Evolutionary conservation across 2,797 vertebrate species (phyloP).

Genomic region (Remorina albescens): DNA sequence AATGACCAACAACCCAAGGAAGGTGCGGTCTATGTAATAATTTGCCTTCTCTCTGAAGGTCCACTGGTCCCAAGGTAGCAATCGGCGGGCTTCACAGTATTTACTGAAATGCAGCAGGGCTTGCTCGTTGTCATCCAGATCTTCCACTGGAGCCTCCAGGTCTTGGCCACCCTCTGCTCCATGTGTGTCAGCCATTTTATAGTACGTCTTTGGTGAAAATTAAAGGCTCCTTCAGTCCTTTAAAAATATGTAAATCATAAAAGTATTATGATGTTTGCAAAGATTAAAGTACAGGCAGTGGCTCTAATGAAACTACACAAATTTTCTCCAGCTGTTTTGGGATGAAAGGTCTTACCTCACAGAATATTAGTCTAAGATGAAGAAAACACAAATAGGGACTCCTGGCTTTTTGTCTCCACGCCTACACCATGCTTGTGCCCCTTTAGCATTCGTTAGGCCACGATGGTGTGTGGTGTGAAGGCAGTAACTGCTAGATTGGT

Average conservation of each 20-base stretch:
- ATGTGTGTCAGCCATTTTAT: slow-evolving; percentile 70
- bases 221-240: neutral
- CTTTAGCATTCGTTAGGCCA: slow-evolving; percentile 3
- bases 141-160: slow-evolving; percentile 65
- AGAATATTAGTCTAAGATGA: slow-evolving; percentile 13
- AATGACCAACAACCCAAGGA: slow-evolving; percentile 72
- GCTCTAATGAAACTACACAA: neutral
- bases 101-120: slow-evolving; percentile 69
- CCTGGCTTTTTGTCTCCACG: slow-evolving; percentile 24
- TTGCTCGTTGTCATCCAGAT: slow-evolving; percentile 49
- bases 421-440: slow-evolving; percentile 27
- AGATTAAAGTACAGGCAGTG: neutral
- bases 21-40: slow-evolving; percentile 80
- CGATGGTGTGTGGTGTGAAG: slow-evolving; percentile 7
- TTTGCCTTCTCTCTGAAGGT: slow-evolving; percentile 78
- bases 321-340: slow-evolving; percentile 9
- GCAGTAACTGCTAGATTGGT: slow-evolving; percentile 44
- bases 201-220: slow-evolving; percentile 15
- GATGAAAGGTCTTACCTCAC: slow-evolving; percentile 60
- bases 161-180: slow-evolving; percentile 47
- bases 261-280: neutral
- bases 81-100: slow-evolving; percentile 61
- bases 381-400: neutral
- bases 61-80: slow-evolving; percentile 81
- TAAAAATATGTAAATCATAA: slow-evolving; percentile 14